Evolutionary conservation across 1,140 invertebrate genomes (phyloP), one percentile per base, ranked within the genome.

Genomic region (Brachionus rubens): DNA sequence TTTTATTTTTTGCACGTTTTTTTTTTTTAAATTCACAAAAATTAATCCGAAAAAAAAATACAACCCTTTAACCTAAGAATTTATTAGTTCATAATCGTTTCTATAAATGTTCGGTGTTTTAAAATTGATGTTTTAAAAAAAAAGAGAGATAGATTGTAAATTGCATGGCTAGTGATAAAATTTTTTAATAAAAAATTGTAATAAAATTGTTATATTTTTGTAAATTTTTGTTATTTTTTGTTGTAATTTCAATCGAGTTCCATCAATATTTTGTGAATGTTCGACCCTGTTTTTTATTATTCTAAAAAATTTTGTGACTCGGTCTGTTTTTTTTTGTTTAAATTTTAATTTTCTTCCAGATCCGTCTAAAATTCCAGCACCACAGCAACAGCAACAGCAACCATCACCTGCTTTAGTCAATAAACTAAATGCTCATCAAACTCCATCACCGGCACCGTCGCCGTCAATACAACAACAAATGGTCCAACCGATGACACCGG

Each of bases 291-390:
- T 36, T 5, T 5, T 36, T 36, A 5, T 36, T 36, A 3, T 36
- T 3, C n/a, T n/a, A n/a, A n/a, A n/a, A n/a, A n/a, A n/a, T n/a
- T 59, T 59, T 36, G n/a, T 40, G 19, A 33, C 33, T 36, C 24
- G 33, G 33, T 21, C 28, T 33, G 19, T 6, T 19, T 40, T 36
- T 59, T 33, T 19, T 40, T 36, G 33, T 33, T 56, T 28, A 14
- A 59, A 59, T 59, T 59, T 59, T 59, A 59, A 59, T 59, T 33
- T 59, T 33, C 54, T 59, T 59, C 54, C 54, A 59, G 54, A 59
- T 59, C 28, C 54, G 19, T 59, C 54, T 16, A 59, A 65, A 65
- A 28, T 24, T 12, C 2, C 56, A 3, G 16, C 9, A 7, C 12
- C 56, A 4, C 52, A 26, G 26, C 40, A 19, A 10, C 33, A 24